Conservation (phyloP, 2,113 vertebrate species). For the Scolopax mira region DNA sequence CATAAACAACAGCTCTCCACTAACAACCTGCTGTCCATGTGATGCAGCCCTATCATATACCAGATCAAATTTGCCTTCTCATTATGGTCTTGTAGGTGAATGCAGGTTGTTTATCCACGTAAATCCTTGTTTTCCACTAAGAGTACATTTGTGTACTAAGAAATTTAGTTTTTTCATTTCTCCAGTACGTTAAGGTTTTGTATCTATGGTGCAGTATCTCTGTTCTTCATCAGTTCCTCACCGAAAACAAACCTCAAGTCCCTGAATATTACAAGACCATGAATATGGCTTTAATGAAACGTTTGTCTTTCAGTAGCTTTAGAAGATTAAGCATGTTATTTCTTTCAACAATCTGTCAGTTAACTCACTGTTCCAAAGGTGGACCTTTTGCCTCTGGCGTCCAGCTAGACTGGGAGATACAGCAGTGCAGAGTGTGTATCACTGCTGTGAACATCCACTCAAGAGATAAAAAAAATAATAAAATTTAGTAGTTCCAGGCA, state of each 20-base stretch:
- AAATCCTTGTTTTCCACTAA: background rate
- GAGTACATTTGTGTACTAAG: background rate
- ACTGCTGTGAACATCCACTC: background rate
- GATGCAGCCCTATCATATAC: background rate
- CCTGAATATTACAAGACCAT: background rate
- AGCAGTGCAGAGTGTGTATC: background rate
- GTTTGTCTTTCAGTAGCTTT: background rate
- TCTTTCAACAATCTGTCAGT: background rate
- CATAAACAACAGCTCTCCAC: background rate
- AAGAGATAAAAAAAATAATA: background rate
- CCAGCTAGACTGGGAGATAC: background rate
- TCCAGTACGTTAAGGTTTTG: background rate
- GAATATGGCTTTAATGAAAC: background rate
- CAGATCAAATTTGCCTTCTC: background rate
- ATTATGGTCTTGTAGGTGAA: background rate
- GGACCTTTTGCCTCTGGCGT: background rate
- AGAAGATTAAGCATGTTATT: background rate
- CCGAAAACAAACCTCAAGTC: background rate
- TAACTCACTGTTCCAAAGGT: background rate
- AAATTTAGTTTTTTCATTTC: background rate
- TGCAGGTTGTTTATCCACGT: background rate
- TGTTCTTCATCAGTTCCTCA: background rate
- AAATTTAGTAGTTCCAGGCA: background rate
- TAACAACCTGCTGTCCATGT: background rate
- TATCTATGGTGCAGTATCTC: background rate